These are phyloP conservation scores for Hypselothyrea guttata DNA, from an alignment of 2,888 invertebrate species.

Conservation along the genomic window DNA sequence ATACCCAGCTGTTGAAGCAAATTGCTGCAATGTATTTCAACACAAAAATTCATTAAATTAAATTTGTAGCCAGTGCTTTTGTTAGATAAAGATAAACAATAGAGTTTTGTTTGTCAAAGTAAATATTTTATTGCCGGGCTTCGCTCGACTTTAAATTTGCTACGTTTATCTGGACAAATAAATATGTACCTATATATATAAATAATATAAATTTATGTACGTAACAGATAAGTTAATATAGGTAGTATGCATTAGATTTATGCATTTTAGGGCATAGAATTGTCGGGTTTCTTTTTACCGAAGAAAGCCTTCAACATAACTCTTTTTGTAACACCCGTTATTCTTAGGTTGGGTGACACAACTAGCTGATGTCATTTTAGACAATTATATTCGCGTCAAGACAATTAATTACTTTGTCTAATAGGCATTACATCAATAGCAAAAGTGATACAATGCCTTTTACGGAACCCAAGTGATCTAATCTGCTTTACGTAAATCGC, in stretches of 20 bases:
- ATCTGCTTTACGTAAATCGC: neutral
- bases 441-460: conserved; percentile 2
- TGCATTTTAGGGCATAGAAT: too few relatives aligned
- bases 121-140: conserved; percentile 46
- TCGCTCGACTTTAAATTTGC: conserved; percentile 21
- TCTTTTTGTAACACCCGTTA: neutral
- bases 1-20: conserved; percentile 2
- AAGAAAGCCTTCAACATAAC: too few relatives aligned
- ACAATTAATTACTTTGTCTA: conserved; percentile 5
- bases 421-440: conserved; percentile 19
- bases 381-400: conserved; percentile 7
- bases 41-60: conserved; percentile 9
- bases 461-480: conserved; percentile 32
- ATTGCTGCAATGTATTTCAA: conserved; percentile 17
- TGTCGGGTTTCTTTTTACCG: too few relatives aligned
- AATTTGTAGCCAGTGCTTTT: conserved; percentile 3
- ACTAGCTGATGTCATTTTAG: conserved; percentile 44
- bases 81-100: conserved; percentile 10
- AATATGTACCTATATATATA: neutral
- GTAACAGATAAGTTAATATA: too few relatives aligned
- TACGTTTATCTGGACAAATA: conserved; percentile 26
- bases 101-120: conserved; percentile 25
- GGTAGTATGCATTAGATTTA: too few relatives aligned
- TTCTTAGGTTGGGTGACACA: conserved; percentile 33
- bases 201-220: too few relatives aligned